A percentile compares a stretch with the other conserved stretches of the same genome.
Evolutionary conservation across 2,113 vertebrate species (phyloP).

Genomic region (Rhizomys pruinosus): DNA sequence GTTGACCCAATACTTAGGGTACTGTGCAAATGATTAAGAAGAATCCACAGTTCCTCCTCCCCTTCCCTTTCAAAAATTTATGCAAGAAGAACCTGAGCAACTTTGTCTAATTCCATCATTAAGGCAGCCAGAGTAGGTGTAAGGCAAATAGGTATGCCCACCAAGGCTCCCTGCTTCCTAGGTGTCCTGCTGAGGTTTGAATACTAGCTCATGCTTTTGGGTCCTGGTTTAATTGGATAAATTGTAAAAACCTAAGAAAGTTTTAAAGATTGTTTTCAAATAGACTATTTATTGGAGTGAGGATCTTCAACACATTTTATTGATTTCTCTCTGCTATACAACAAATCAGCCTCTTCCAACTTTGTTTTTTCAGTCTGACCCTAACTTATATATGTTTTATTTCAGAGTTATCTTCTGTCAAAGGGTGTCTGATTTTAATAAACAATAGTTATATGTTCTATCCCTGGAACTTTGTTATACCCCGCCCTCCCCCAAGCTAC

Average conservation of each 20-base stretch:
- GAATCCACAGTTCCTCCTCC: background rate
- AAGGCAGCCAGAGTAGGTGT: background rate
- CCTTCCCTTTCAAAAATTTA: background rate
- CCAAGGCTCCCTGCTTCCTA: background rate
- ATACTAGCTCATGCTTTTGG: background rate
- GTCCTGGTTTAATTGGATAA: background rate
- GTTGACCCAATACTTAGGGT: background rate
- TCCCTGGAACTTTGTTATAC: background rate
- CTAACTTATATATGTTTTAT: background rate
- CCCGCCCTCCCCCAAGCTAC: too few relatives aligned
- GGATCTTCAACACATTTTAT: background rate
- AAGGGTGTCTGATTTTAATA: background rate
- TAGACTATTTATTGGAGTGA: background rate
- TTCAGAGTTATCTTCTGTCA: background rate
- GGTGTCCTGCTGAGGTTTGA: background rate
- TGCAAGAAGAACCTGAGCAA: background rate
- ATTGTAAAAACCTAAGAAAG: background rate
- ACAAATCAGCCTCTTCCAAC: background rate
- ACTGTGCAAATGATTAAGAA: background rate
- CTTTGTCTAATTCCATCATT: background rate
- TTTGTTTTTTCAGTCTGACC: background rate
- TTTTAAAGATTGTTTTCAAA: background rate
- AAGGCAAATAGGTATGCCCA: background rate
- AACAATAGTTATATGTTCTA: background rate
- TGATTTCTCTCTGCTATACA: rapidly evolving